Evolutionary conservation across 2,888 invertebrate genomes (phyloP).

Genomic region (Torymus auratus): DNA sequence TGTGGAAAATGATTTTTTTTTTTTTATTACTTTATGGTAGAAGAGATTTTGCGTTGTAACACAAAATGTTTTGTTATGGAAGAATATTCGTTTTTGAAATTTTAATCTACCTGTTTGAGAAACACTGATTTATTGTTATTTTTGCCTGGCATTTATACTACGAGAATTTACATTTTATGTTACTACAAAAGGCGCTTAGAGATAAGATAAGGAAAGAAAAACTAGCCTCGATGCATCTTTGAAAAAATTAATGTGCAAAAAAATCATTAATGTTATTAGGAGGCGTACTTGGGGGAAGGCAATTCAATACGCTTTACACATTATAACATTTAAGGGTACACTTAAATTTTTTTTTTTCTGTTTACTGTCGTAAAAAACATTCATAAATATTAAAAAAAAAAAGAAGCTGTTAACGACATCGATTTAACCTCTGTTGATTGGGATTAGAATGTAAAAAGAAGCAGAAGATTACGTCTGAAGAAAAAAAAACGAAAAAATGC

Average conservation of each 20-base stretch:
- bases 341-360: constrained; percentile 66
- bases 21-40: no score
- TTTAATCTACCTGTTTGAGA: not conserved
- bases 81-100: not conserved
- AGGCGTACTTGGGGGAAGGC: constrained; percentile 82
- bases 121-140: constrained; percentile 15
- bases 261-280: constrained; percentile 47
- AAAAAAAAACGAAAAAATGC: constrained; percentile 67
- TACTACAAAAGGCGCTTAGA: not conserved
- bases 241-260: constrained; percentile 50
- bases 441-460: constrained; percentile 45
- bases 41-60: constrained; percentile 25
- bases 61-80: not conserved
- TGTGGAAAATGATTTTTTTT: constrained; percentile 1
- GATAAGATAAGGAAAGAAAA: constrained; percentile 37
- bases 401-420: constrained; percentile 55
- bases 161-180: not conserved
- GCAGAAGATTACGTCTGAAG: constrained; percentile 59
- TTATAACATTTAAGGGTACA: constrained; percentile 70
- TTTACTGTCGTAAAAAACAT: constrained; percentile 60
- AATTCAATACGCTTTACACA: constrained; percentile 84
- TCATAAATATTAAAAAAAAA: constrained; percentile 47
- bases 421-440: constrained; percentile 54
- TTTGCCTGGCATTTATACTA: no score
- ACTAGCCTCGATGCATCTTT: constrained; percentile 47